A percentile compares a stretch with the other conserved stretches of the same genome.
These are phyloP conservation scores for Nasonia oneida DNA, from an alignment of 2,888 invertebrate genomes.

Conservation along the genomic window DNA sequence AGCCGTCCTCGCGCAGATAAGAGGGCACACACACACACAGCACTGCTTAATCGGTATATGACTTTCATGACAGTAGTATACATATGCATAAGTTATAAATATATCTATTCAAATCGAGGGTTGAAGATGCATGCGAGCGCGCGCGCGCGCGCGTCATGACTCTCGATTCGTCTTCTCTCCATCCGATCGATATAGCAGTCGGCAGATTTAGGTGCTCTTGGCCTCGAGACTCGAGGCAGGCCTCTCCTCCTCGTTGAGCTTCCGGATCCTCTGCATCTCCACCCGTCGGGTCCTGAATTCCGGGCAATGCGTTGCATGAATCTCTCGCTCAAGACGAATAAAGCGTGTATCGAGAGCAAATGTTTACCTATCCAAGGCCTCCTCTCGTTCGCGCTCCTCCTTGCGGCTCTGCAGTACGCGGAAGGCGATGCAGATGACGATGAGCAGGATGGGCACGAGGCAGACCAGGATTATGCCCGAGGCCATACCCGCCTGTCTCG, in stretches of 20 bases:
- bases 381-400: constrained; percentile 80
- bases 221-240: constrained; percentile 28
- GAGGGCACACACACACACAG: background rate
- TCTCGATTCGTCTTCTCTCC: constrained; percentile 4
- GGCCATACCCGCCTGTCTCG: constrained; percentile 88
- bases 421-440: constrained; percentile 85
- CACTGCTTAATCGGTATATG: constrained; percentile 6
- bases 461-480: constrained; percentile 89
- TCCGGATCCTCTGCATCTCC: constrained; percentile 72
- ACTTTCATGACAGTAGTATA: constrained; percentile 18
- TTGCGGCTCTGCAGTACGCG: constrained; percentile 82
- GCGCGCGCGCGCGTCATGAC: constrained; percentile 16
- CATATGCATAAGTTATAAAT: constrained; percentile 40
- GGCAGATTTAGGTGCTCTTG: constrained; percentile 13
- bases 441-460: constrained; percentile 87
- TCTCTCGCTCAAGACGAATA: background rate
- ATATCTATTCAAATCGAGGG: background rate
- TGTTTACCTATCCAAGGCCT: constrained; percentile 75
- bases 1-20: background rate
- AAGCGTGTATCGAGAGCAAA: background rate
- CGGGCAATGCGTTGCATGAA: background rate
- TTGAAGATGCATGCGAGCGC: background rate
- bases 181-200: constrained; percentile 62
- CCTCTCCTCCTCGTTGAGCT: constrained; percentile 71
- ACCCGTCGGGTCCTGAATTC: constrained; percentile 43